Percentiles rank a stretch among this genome's conserved stretches.
These are phyloP conservation scores for Rynchops niger DNA, from an alignment of 2,113 vertebrate species.

Conservation along the genomic window DNA sequence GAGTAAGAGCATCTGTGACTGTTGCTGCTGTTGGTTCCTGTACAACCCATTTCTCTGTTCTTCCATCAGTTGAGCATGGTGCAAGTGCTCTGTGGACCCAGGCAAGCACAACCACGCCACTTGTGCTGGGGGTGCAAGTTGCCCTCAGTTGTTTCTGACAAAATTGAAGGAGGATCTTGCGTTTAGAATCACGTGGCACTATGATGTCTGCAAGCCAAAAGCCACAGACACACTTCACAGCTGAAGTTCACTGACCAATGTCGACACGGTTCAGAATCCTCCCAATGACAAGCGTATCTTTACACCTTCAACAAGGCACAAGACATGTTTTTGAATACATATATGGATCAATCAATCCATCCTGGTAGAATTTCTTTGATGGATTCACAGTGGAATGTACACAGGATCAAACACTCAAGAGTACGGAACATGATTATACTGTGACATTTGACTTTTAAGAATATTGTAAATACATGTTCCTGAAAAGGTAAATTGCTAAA, in stretches of 20 bases:
- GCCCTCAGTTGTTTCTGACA: not conserved
- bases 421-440: not conserved
- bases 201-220: not conserved
- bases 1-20: not conserved
- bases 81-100: not conserved
- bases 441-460: conserved; percentile 13
- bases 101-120: not conserved
- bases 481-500: conserved; percentile 9
- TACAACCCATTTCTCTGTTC: not conserved
- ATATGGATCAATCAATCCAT: not conserved
- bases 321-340: not conserved
- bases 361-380: not conserved
- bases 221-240: not conserved
- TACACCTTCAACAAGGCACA: not conserved
- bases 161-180: not conserved
- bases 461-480: conserved; percentile 11
- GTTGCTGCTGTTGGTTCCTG: not conserved
- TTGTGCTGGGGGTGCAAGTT: not conserved
- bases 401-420: not conserved
- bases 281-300: not conserved
- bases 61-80: not conserved
- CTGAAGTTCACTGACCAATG: not conserved
- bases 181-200: not conserved
- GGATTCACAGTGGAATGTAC: accelerated
- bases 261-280: not conserved